Percentiles rank a stretch among this genome's conserved stretches.
Evolutionary conservation across 2,888 invertebrate species (phyloP).

Genomic region (Pandemis heparana): DNA sequence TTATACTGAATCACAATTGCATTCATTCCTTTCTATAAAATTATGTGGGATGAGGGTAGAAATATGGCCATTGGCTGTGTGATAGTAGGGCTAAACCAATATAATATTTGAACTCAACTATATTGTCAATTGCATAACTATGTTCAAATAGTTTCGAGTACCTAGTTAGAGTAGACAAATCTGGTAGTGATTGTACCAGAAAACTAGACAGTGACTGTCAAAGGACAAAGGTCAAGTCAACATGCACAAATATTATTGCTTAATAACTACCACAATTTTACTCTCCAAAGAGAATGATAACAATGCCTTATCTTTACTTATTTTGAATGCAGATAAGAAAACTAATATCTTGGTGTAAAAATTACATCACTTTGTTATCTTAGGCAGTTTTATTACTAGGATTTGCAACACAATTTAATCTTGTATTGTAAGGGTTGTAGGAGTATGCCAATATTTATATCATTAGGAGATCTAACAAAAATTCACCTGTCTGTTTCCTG

Average conservation of each 20-base stretch:
- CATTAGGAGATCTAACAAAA: no score
- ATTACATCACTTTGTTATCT: slow-evolving; percentile 12
- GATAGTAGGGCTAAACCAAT: no score
- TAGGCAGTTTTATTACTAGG: not conserved
- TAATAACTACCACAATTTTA: not conserved
- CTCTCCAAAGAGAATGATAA: not conserved
- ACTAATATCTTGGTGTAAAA: not conserved
- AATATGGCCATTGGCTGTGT: no score
- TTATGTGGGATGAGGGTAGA: no score
- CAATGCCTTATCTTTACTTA: slow-evolving; percentile 2
- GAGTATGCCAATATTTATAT: not conserved
- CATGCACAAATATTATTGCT: not conserved
- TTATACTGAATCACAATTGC: no score
- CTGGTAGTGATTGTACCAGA: not conserved
- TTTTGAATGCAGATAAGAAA: not conserved
- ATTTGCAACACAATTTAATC: slow-evolving; percentile 2
- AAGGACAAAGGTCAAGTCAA: slow-evolving; percentile 5
- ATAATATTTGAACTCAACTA: no score
- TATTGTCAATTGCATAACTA: no score
- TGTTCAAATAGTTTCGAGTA: no score
- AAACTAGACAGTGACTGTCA: not conserved
- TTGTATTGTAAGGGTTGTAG: not conserved
- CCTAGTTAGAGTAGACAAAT: no score
- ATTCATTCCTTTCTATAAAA: no score
- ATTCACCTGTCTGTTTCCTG: no score